Percentiles rank a stretch among this genome's conserved stretches.
phyloP scores from a whole-genome alignment of 2,113 vertebrate genomes.

The Siphamia tubifer region DNA sequence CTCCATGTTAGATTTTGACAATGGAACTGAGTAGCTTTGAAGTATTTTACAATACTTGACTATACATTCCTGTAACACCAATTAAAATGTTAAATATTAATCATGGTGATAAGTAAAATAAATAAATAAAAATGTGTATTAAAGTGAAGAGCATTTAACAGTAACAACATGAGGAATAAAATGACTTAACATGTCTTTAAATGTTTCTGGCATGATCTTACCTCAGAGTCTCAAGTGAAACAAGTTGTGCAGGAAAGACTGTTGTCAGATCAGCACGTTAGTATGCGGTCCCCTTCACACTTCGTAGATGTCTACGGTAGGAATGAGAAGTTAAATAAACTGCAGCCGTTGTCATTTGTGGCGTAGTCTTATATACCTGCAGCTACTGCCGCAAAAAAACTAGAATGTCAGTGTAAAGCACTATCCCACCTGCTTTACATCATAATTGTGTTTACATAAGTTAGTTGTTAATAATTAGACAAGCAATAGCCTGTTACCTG shows the following conservation, averaged over 20 bases:
- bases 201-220: background rate
- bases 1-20: no score
- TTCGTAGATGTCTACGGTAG: background rate
- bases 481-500: background rate
- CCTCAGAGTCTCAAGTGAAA: background rate
- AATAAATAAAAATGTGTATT: no score
- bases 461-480: conserved; percentile 7
- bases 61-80: no score
- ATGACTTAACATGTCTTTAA: background rate
- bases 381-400: background rate
- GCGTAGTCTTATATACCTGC: background rate
- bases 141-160: no score
- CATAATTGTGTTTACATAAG: no score
- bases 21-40: no score
- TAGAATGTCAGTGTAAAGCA: no score
- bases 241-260: background rate
- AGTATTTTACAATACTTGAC: no score
- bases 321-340: background rate
- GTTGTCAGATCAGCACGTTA: fast-evolving
- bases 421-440: no score
- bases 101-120: no score
- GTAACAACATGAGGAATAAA: no score
- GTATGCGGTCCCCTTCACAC: fast-evolving
- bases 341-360: background rate
- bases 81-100: no score